Base-by-base conservation (phyloP, 2,113 vertebrate species). In the Elephas maximus region DNA sequence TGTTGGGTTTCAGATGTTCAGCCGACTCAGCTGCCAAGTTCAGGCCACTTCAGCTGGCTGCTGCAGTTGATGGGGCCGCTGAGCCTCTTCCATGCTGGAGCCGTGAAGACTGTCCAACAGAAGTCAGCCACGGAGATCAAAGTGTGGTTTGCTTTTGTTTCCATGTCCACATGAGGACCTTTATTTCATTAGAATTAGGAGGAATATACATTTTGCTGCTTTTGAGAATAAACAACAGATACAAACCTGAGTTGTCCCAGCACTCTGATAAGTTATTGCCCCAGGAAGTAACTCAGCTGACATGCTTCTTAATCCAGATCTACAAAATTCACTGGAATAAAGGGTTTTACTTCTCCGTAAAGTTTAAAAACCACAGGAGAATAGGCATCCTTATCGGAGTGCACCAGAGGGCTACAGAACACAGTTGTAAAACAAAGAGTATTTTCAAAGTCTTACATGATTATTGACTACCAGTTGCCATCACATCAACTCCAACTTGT, bases 301-400 rank as follows among this genome's bases (percentile, higher is more conserved):
- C 63, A 74, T 80, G n/a, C 30, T 94, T 85, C 48, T 63, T 89
- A 94, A 82, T 78, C 62, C 83, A 44, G 73, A 62, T n/a, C 67
- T 76, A 41, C 80, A 94, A 88, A 92, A 92, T 69, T 69, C 83
- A 41, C 57, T 57, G 53, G 89, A 73, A 79, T 41, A 37, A 77
- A 83, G 23, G 21, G 30, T 91, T 67, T 93, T 83, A 69, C 91
- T 87, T 91, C 76, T 78, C 74, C 84, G 65, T 63, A 74, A 92
- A 95, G 73, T 88, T 88, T 90, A 81, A 96, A 88, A 81, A 33
- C 60, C 62, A n/a, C 30, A 15, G 28, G 76, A 95, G 86, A 94
- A 77, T 6, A 90, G 63, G 78, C 17, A 1, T 30, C 45, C 14
- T 9, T 20, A 69, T 51, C 20, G 15, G 44, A 28, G 60, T n/a